Evolutionary conservation across 2,888 invertebrate genomes (phyloP), one percentile per base, ranked within the genome.

Genomic region (Adela reaumurella): DNA sequence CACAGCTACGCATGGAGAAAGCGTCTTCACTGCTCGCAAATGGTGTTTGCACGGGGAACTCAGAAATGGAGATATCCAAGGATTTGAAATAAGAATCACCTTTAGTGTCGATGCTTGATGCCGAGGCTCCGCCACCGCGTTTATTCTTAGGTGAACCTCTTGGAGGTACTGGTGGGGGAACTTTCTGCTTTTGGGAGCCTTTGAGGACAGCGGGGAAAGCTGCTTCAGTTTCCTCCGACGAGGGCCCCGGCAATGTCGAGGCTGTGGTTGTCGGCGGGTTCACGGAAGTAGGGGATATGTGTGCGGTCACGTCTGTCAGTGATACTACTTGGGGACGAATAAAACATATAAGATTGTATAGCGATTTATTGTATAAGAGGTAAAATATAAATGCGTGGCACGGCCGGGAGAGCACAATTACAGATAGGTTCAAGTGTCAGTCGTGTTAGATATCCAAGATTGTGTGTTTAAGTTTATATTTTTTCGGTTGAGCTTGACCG

Each of bases 91-190:
- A 60, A 70, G 74, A 77, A 55, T 79, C 79, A 79, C 79, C 79
- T 80, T 78, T 78, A 4, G 63, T 67, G 46, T 77, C 77, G 57
- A 73, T 56, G 58, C 66, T 65, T 49, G 73, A 70, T 8, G 76
- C 70, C 52, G 65, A 59, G 20, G 46, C 46, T 50, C 69, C 76
- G 46, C 74, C 77, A 43, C 81, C 81, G 35, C 83, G 74, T 68
- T 83, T 84, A 51, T 79, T 70, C 67, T 87, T 87, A 43, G 88
- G 89, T 19, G 89, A 89, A 50, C 91, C 91, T 59, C 93, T 81
- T 3, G 93, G 93, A 49, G 93, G 93, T 47, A 94, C 93, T 18
- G 94, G 94, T 49, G 94, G 94, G 43, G 93, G 93, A 42, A 92
- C 86, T 69, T 89, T 88, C 58, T 87, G 83, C 70, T 89, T 89